Conservation (phyloP, 2,888 invertebrate genomes). For the Drosophila pseudotakahashii region DNA sequence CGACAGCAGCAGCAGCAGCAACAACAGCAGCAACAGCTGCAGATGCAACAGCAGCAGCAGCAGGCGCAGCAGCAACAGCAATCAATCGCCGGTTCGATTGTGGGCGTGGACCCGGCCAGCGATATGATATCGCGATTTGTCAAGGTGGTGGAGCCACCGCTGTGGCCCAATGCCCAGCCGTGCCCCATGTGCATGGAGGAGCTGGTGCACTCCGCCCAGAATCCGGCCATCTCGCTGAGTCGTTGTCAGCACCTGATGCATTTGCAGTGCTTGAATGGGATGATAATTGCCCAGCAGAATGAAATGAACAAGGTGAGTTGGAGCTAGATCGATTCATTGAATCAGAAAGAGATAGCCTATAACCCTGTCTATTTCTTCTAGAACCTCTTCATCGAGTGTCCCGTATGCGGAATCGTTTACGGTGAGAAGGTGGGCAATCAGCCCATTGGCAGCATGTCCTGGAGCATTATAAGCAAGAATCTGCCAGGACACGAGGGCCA, state of each 20-base stretch:
- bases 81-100: conserved; percentile 85
- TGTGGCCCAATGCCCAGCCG: conserved; percentile 89
- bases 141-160: conserved; percentile 87
- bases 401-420: conserved; percentile 93
- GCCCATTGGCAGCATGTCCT: conserved; percentile 93
- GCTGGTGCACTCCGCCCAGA: conserved; percentile 84
- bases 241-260: conserved; percentile 93
- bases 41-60: conserved; percentile 52
- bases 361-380: conserved; percentile 29
- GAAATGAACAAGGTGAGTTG: conserved; percentile 82
- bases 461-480: conserved; percentile 89
- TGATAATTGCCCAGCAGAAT: conserved; percentile 88
- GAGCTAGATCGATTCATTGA: not conserved
- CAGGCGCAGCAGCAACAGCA: conserved; percentile 72
- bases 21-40: conserved; percentile 57
- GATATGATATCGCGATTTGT: conserved; percentile 89
- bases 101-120: conserved; percentile 85
- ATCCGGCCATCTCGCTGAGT: conserved; percentile 88
- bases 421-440: conserved; percentile 92
- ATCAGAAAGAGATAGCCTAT: not conserved
- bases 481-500: conserved; percentile 88
- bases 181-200: conserved; percentile 89
- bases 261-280: conserved; percentile 90
- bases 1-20: conserved; percentile 66
- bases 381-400: conserved; percentile 92